These are phyloP conservation scores for Hoplodrina ambigua DNA, from an alignment of 2,888 invertebrate genomes.

Conservation along the genomic window DNA sequence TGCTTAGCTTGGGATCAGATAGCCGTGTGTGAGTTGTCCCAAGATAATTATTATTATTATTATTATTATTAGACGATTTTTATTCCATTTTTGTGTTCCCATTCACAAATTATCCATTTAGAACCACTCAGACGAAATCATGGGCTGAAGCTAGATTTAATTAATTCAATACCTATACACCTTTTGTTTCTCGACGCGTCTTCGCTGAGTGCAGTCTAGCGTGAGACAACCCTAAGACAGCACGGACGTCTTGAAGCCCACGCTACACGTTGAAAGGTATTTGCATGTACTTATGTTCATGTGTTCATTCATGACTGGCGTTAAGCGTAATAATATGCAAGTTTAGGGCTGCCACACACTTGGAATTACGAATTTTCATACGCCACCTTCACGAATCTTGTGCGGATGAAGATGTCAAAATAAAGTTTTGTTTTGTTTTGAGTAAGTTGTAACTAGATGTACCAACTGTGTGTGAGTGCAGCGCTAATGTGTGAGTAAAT, in stretches of 20 bases:
- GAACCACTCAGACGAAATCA: too few relatives aligned
- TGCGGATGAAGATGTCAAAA: not conserved
- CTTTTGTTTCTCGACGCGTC: too few relatives aligned
- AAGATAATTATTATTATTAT: too few relatives aligned
- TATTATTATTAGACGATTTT: too few relatives aligned
- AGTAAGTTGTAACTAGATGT: not conserved
- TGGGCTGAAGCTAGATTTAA: not conserved
- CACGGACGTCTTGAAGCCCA: conserved; percentile 23
- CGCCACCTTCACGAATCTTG: not conserved
- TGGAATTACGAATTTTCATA: conserved; percentile 20
- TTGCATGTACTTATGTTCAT: conserved; percentile 45
- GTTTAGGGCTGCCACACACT: conserved; percentile 20
- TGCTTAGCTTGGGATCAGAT: too few relatives aligned
- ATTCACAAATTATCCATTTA: too few relatives aligned
- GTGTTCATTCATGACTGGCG: conserved; percentile 27
- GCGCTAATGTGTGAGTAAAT: not conserved
- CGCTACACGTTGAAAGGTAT: conserved; percentile 34
- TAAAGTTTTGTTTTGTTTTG: conserved; percentile 15
- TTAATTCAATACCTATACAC: not conserved
- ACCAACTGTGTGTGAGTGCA: not conserved
- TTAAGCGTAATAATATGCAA: conserved; percentile 40
- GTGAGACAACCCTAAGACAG: conserved; percentile 2
- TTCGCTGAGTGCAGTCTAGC: not conserved
- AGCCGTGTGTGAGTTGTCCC: too few relatives aligned
- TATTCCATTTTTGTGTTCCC: too few relatives aligned